Percentiles rank a stretch among this genome's conserved stretches.
Evolutionary conservation across 2,113 vertebrate species (phyloP).

Genomic region (Prolemur simus): DNA sequence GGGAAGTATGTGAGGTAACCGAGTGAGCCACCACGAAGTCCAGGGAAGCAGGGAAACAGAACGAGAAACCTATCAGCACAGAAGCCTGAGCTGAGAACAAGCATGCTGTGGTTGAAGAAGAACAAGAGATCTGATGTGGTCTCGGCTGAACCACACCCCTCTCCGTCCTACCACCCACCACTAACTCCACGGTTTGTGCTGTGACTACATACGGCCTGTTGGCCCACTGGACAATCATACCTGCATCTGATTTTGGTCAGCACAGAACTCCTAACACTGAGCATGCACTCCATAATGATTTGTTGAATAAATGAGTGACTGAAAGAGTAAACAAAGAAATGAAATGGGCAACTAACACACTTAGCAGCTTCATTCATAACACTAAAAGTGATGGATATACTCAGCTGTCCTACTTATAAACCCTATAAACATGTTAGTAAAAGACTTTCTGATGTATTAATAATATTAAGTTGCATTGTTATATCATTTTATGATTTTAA

Average conservation of each 20-base stretch:
- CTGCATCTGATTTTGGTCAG: too few species aligned
- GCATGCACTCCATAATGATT: fast-evolving
- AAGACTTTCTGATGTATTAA: background rate
- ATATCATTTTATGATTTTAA: background rate
- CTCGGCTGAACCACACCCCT: fast-evolving
- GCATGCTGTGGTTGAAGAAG: fast-evolving
- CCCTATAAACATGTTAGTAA: background rate
- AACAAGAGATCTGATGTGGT: fast-evolving
- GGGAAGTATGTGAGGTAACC: fast-evolving
- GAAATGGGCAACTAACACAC: background rate
- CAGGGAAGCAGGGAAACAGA: background rate
- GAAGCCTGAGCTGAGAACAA: fast-evolving
- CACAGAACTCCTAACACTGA: too few species aligned
- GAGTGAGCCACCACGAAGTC: fast-evolving
- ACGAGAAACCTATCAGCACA: background rate
- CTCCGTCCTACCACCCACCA: fast-evolving
- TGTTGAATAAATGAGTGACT: background rate
- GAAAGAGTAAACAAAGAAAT: background rate
- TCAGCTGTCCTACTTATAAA: background rate
- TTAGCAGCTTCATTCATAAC: background rate
- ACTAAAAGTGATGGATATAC: background rate
- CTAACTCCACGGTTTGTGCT: fast-evolving
- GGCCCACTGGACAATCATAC: fast-evolving
- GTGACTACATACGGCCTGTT: fast-evolving
- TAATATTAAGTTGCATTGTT: fast-evolving